These are phyloP conservation scores for Meriones psammophilus DNA, from an alignment of 2,797 vertebrate species.

Conservation along the genomic window DNA sequence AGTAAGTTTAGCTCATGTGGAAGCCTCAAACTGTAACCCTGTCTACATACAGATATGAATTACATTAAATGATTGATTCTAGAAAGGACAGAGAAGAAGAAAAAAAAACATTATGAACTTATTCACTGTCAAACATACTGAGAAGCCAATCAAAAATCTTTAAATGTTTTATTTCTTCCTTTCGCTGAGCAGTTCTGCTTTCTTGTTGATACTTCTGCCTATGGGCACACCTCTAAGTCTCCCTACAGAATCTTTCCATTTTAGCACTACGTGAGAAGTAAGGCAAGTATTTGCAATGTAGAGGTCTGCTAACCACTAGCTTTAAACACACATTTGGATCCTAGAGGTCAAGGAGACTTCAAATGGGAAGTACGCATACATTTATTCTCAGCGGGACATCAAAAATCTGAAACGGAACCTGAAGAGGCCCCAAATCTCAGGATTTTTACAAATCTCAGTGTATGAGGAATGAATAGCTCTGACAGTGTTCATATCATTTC, in stretches of 20 bases:
- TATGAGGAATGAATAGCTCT: conserved; percentile 42
- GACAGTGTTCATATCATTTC: background rate
- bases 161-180: background rate
- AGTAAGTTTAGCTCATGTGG: background rate
- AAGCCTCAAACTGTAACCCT: background rate
- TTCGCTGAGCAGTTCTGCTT: background rate
- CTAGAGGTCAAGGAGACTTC: background rate
- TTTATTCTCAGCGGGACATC: background rate
- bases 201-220: background rate
- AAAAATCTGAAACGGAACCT: background rate
- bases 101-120: background rate
- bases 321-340: background rate
- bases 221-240: background rate
- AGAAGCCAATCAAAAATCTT: background rate
- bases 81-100: background rate
- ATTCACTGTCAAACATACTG: background rate
- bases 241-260: background rate
- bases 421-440: background rate
- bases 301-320: background rate
- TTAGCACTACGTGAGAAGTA: background rate
- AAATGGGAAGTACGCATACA: conserved; percentile 4
- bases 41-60: background rate
- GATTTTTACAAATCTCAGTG: conserved; percentile 5
- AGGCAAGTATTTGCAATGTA: background rate
- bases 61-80: background rate